phyloP scores from a whole-genome alignment of 2,888 invertebrate genomes.

The Leptodirus hochenwartii region DNA sequence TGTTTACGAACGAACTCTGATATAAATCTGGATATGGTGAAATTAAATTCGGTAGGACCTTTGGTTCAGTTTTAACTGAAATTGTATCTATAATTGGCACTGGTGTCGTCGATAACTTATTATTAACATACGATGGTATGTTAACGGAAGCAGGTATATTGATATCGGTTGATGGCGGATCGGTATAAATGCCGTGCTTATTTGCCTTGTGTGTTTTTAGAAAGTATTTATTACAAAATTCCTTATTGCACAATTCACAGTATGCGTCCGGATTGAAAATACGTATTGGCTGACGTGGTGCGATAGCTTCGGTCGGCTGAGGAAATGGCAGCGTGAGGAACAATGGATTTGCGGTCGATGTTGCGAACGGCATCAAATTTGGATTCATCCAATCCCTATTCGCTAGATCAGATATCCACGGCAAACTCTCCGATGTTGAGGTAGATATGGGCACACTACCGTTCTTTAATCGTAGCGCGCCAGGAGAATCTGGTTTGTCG shows the following conservation, averaged over 20 bases:
- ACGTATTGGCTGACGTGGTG: constrained; percentile 40
- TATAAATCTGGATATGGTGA: constrained; percentile 48
- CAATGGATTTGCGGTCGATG: constrained; percentile 22
- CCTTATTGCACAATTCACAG: constrained; percentile 94
- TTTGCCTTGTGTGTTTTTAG: constrained; percentile 95
- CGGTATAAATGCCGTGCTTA: constrained; percentile 78
- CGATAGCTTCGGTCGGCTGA: constrained; percentile 22
- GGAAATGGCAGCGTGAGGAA: constrained; percentile 26
- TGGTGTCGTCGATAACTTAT: constrained; percentile 21
- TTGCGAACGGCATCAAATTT: constrained; percentile 26
- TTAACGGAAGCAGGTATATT: constrained; percentile 14
- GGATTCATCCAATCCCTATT: constrained; percentile 25
- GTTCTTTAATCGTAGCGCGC: constrained; percentile 8
- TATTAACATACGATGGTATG: constrained; percentile 21
- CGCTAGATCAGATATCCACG: constrained; percentile 25
- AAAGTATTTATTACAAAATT: constrained; percentile 97
- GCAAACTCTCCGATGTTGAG: too few relatives aligned
- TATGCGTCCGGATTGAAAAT: constrained; percentile 96
- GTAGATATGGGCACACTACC: too few relatives aligned
- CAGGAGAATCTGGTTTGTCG: constrained; percentile 12
- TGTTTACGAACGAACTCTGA: constrained; percentile 53
- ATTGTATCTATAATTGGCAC: constrained; percentile 18
- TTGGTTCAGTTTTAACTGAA: constrained; percentile 19
- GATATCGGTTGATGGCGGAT: constrained; percentile 16
- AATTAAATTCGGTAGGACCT: constrained; percentile 15